Evolutionary conservation across 1,140 invertebrate species (phyloP).

Genomic region (Homalodisca vitripennis): DNA sequence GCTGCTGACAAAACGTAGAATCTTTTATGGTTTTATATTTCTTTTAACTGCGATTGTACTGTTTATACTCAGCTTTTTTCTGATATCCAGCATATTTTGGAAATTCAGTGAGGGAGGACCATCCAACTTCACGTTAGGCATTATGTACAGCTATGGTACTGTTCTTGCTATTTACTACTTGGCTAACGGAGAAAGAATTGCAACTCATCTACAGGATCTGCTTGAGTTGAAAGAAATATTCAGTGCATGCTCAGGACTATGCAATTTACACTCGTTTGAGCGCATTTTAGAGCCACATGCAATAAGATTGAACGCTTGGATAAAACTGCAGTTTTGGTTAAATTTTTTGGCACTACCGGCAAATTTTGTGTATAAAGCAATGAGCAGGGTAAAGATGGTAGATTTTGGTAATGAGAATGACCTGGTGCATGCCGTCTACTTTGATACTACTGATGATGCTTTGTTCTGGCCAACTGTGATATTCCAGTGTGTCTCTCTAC

Average conservation of each 20-base stretch:
- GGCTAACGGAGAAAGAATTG: neutral
- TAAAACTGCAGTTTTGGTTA: neutral
- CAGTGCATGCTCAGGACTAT: neutral
- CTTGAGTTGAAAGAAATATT: neutral
- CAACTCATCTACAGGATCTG: neutral
- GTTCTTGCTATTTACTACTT: neutral
- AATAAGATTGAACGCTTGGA: neutral
- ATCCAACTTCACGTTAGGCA: neutral
- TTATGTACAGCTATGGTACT: neutral
- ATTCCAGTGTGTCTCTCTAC: neutral
- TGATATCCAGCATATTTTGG: constrained; percentile 1
- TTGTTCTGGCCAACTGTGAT: neutral
- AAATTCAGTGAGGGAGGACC: neutral
- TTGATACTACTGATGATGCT: neutral
- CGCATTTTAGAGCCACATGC: neutral
- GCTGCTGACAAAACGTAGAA: neutral
- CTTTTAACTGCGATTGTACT: neutral
- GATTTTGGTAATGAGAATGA: neutral
- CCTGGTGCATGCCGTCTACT: neutral
- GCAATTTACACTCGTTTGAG: neutral
- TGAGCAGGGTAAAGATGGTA: neutral
- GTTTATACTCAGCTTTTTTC: neutral
- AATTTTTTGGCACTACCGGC: neutral
- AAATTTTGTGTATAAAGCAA: neutral
- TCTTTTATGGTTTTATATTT: neutral